Evolutionary conservation across 2,113 vertebrate species (phyloP), one percentile per base, ranked within the genome.

Genomic region (Hyla sarda): DNA sequence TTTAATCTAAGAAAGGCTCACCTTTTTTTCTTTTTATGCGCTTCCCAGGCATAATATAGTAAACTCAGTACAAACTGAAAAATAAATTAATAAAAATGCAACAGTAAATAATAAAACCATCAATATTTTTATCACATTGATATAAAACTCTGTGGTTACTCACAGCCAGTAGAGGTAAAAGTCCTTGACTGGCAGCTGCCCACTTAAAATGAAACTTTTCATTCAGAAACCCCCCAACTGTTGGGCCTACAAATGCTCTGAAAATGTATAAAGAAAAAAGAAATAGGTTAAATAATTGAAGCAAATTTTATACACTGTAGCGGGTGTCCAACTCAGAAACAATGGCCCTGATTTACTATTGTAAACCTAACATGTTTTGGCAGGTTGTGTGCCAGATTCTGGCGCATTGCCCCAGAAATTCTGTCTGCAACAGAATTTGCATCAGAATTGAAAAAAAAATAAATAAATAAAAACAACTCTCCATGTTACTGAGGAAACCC

Each of bases 221-320:
- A 82, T 96, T 94, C 45, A 98, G 89, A 87, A 96, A 92, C 74
- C 97, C 97, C 48, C 98, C 98, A 11, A 98, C 75, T 0, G 90
- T 91, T 0, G 97, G 97, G 32, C 98, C 98, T 82, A 95, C 90
- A 89, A 99, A 98, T 91, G 94, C 94, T 87, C 98, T 99, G 82
- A 89, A 87, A 28, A 47, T 82, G 78, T 23, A 76, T 7, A 30
- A 82, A 62, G 34, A 19, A 1, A 58, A 34, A 28, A 12, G 19
- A 74, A n/a, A 16, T 50, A n/a, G 12, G 2, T 23, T 8, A 48
- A 48, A 10, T 12, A 13, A 48, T 10, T 6, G 47, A 12, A 48
- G 5, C 47, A 48, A 48, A 48, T 48, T 48, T 48, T 12, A 48
- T 48, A 48, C 47, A 48, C 5, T 13, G 12, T 10, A 48, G 47